Base-by-base conservation (phyloP, 1,140 invertebrate genomes). In the Drosophila lini region DNA sequence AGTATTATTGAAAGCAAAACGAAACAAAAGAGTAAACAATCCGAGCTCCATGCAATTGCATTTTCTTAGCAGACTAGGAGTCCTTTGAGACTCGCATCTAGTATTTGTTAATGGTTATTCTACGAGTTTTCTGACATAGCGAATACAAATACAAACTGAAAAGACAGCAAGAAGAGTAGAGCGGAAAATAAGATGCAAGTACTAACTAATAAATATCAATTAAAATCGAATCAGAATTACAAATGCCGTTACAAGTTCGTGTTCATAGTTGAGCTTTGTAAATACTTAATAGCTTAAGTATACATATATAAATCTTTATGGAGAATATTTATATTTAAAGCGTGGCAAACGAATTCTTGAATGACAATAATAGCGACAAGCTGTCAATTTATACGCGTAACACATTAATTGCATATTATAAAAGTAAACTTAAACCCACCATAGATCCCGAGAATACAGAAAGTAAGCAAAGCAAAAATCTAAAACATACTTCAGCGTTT, bases 281-380 rank as follows among this genome's bases (percentile, higher is more conserved):
- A 84, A 89, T 89, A 89, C 84, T 89, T 89, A 89, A 89, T 89
- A 89, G 84, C 48, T 90, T 89, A 89, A 89, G 84, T 84, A 88
- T 88, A 70, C 74, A 74, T 81, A 84, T 69, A 65, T 69, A 75
- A 60, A 80, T 41, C 74, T 79, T 59, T 56, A 56, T 68, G 31
- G 38, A 53, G 52, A 57, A 47, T 55, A 80, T 50, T 69, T 31
- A 53, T 57, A 82, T 73, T 70, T 76, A 77, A 64, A 69, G 69
- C 62, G 75, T 78, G 78, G 61, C 78, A 78, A 81, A 71, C 61
- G 42, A 59, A 76, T 68, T 78, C 74, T 78, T 77, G 32, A 56
- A 88, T 25, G 62, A 58, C 69, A 79, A 58, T 64, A 67, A 56
- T 64, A 69, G 74, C 47, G 53, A 56, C 61, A 68, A 64, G 2